A percentile compares a stretch with the other conserved stretches of the same genome.
Conservation (phyloP, 2,113 vertebrate species). For the Drymodes brunneopygia region DNA sequence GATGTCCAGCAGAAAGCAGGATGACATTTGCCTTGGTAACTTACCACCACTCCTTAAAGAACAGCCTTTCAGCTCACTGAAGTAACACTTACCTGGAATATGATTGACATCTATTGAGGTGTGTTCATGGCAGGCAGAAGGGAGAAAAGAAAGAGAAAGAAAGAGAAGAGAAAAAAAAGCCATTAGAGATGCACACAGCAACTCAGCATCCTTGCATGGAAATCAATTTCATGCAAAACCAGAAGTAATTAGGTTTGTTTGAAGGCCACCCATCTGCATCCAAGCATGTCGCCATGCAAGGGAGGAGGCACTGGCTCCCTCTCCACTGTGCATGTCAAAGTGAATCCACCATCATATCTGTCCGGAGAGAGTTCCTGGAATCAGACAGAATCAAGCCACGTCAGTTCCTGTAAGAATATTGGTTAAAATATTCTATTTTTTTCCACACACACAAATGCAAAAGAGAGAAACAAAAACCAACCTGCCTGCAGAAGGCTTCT, state of each 20-base stretch:
- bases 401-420: slow-evolving; percentile 77
- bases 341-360: slow-evolving; percentile 63
- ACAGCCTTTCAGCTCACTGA: slow-evolving; percentile 13
- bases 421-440: slow-evolving; percentile 73
- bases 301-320: slow-evolving; percentile 48
- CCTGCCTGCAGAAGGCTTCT: background rate
- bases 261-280: slow-evolving; percentile 62
- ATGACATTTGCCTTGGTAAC: background rate
- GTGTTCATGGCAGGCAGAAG: slow-evolving; percentile 71
- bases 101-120: slow-evolving; percentile 85
- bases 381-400: slow-evolving; percentile 69
- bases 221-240: slow-evolving; percentile 82
- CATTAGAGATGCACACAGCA: slow-evolving; percentile 73
- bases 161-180: slow-evolving; percentile 66
- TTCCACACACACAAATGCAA: slow-evolving; percentile 50
- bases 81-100: slow-evolving; percentile 90
- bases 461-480: slow-evolving; percentile 6
- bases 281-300: slow-evolving; percentile 76
- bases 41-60: background rate
- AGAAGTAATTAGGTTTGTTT: slow-evolving; percentile 55
- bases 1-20: background rate
- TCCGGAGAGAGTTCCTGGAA: slow-evolving; percentile 72
- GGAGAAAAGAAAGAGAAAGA: slow-evolving; percentile 57
- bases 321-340: slow-evolving; percentile 77
- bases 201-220: slow-evolving; percentile 73